Conservation (phyloP, 1,140 invertebrate species). For the Drosophila equinoxialis region DNA sequence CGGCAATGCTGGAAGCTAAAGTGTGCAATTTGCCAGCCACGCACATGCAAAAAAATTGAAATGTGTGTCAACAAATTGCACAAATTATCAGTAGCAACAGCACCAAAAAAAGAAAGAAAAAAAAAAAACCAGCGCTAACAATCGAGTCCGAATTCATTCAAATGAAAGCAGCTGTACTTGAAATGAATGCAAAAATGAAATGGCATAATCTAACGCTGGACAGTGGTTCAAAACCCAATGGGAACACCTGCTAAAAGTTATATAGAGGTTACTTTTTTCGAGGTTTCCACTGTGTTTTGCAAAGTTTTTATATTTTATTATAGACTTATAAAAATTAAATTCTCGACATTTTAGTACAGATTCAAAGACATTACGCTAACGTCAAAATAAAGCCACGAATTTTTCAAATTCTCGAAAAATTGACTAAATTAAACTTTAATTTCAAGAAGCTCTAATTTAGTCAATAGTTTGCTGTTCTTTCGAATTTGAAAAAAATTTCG, state of each 20-base stretch:
- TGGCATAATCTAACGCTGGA: not conserved
- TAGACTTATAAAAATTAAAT: no score
- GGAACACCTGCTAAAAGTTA: not conserved
- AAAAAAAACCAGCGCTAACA: not conserved
- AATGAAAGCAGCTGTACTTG: conserved; percentile 19
- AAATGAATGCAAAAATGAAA: conserved; percentile 4
- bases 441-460: no score
- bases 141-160: conserved; percentile 9
- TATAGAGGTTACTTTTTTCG: no score
- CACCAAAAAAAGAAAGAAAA: not conserved
- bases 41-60: conserved; percentile 56
- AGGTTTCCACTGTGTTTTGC: no score
- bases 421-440: no score
- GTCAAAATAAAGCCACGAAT: no score
- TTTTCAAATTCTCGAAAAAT: no score
- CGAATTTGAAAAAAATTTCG: no score
- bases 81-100: conserved; percentile 58
- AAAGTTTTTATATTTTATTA: no score
- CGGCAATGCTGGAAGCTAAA: conserved; percentile 23
- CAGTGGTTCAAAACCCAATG: not conserved
- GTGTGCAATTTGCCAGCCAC: conserved; percentile 48
- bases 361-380: no score
- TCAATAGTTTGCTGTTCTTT: no score
- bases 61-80: conserved; percentile 80
- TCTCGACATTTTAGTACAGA: no score